phyloP scores from a whole-genome alignment of 2,113 vertebrate genomes.

The Ceuthmochares aereus region DNA sequence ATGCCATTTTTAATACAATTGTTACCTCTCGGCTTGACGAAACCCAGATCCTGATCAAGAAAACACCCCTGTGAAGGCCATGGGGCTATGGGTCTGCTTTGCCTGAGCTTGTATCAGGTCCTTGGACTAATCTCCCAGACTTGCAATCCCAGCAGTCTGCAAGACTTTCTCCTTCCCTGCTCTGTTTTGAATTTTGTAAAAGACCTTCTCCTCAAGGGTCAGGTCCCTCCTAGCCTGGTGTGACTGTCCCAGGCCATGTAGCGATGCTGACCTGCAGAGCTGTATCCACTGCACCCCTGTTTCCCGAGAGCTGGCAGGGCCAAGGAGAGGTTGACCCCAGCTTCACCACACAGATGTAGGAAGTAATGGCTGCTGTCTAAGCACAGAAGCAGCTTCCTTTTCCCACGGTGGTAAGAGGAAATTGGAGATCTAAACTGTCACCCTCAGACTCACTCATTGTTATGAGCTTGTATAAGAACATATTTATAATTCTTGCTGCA shows the following conservation, averaged over 20 bases:
- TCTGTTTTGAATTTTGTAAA: background rate
- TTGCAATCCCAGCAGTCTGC: background rate
- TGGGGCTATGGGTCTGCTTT: background rate
- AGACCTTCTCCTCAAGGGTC: background rate
- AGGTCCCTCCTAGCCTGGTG: accelerated
- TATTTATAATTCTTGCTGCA: constrained; percentile 10
- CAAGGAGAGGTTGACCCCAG: accelerated
- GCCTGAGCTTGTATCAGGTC: background rate
- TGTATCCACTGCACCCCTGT: background rate
- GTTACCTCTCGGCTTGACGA: background rate
- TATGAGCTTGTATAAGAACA: background rate
- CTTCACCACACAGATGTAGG: background rate
- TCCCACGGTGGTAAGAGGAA: constrained; percentile 48
- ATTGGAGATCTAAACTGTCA: constrained; percentile 1
- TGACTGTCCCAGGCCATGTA: accelerated
- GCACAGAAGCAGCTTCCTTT: constrained; percentile 37
- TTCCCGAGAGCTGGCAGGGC: background rate
- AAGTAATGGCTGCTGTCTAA: background rate
- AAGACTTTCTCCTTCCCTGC: background rate
- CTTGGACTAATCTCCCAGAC: background rate
- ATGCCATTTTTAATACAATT: background rate
- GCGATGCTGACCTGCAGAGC: accelerated
- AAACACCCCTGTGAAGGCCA: background rate
- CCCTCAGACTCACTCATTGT: background rate
- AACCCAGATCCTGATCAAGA: background rate